Evolutionary conservation across 2,797 vertebrate species (phyloP), one percentile per base, ranked within the genome.

Genomic region (Enteromius thamalakanensis): DNA sequence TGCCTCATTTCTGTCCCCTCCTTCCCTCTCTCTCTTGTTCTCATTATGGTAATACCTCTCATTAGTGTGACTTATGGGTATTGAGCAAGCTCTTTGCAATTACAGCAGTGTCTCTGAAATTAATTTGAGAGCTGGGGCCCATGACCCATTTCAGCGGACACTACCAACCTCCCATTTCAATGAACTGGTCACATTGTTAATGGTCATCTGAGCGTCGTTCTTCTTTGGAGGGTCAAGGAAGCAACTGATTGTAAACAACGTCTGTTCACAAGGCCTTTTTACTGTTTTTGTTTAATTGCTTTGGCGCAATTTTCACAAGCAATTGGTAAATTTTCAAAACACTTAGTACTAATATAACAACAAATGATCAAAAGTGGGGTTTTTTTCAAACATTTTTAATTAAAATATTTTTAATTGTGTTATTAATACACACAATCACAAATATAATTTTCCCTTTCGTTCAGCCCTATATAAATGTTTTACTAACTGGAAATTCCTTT

Each of bases 11-110:
- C 58, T 37, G 21, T 42, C 60, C 19, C 12, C 70, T 51, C 60
- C 49, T 26, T 58, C 55, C 12, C 19, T 70, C 42, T 42, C 55
- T 40, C 32, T 70, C 40, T 47, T 60, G 55, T 53, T 74, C 4
- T 83, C 70, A 83, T 71, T 75, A 86, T 79, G 76, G 60, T 79
- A 82, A 79, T 86, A 68, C 17, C 14, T 65, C 76, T 86, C 62
- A 86, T 86, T 86, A 86, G 62, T 83, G 60, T 82, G 80, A 79
- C 76, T 86, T 83, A 79, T 79, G 80, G 76, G 21, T 40, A 34
- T 51, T 69, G 26, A 75, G 40, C 76, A 45, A 58, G 51, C 80
- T 72, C 76, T 80, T 82, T 71, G 68, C 76, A 82, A 79, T 79
- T 82, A 82, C 62, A 21, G 77, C 32, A 79, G 75, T 82, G 84